Evolutionary conservation across 2,888 invertebrate genomes (phyloP).

Genomic region (Encarsia formosa): DNA sequence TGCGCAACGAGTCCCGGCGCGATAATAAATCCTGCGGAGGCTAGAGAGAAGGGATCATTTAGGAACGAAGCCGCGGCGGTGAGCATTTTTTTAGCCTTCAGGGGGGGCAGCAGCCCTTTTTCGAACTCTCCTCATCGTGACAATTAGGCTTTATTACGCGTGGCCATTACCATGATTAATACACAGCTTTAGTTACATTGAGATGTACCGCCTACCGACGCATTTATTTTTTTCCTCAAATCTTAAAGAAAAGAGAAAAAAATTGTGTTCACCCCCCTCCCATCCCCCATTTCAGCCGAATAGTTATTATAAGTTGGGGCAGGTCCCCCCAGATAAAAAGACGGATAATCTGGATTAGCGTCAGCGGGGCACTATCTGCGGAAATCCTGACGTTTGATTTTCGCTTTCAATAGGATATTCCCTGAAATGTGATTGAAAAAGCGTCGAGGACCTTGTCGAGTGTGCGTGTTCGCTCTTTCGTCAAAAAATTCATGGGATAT

Average conservation of each 20-base stretch:
- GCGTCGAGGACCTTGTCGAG: conserved; percentile 18
- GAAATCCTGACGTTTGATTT: conserved; percentile 26
- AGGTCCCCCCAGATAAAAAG: conserved; percentile 19
- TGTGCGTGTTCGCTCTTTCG: too few relatives aligned
- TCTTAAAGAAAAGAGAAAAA: too few relatives aligned
- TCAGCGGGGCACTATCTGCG: conserved; percentile 4
- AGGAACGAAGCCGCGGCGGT: conserved; percentile 4
- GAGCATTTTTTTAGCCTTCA: conserved; percentile 3
- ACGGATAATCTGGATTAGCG: conserved; percentile 27
- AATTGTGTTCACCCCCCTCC: background rate
- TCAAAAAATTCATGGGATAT: too few relatives aligned
- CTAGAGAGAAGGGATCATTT: conserved; percentile 9
- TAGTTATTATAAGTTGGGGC: background rate
- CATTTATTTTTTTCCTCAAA: background rate
- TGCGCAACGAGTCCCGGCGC: too few relatives aligned
- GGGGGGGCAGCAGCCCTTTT: background rate
- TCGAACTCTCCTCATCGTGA: background rate
- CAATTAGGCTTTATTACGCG: conserved; percentile 24
- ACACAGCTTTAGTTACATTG: conserved; percentile 1
- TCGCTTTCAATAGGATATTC: conserved; percentile 19
- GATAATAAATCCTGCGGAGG: conserved; percentile 20
- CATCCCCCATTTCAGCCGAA: background rate
- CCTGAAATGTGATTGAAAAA: conserved; percentile 28
- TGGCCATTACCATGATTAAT: conserved; percentile 26
- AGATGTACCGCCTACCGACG: background rate